Percentiles rank a stretch among this genome's conserved stretches.
Evolutionary conservation across 2,113 vertebrate species (phyloP).

Genomic region (Zosterops borbonicus): DNA sequence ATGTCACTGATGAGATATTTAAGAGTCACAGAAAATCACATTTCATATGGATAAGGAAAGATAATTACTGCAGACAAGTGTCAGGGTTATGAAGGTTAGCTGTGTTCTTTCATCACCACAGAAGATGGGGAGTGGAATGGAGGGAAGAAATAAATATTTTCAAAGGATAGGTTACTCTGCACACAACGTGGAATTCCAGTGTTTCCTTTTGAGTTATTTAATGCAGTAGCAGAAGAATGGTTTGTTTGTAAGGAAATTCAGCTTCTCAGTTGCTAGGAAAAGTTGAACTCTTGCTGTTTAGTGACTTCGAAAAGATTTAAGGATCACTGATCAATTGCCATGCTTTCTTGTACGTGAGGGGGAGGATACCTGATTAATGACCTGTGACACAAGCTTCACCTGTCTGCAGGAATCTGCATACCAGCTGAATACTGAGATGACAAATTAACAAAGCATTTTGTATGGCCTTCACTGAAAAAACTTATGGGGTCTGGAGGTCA

Average conservation of each 20-base stretch:
- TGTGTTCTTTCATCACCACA: background rate
- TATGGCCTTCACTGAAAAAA: background rate
- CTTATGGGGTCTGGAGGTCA: background rate
- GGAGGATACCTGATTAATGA: background rate
- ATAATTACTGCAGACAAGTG: background rate
- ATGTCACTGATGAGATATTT: background rate
- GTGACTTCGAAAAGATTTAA: background rate
- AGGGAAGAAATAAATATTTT: background rate
- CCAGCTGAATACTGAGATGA: background rate
- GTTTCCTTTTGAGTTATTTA: background rate
- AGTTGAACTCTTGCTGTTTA: slow-evolving; percentile 3
- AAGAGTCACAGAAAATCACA: background rate
- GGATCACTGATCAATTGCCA: background rate
- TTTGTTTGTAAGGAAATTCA: slow-evolving; percentile 2
- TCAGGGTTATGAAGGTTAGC: background rate
- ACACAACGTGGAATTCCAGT: background rate
- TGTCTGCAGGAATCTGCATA: background rate
- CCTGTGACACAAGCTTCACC: slow-evolving; percentile 1
- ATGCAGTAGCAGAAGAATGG: background rate
- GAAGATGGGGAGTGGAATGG: background rate
- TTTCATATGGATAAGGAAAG: background rate
- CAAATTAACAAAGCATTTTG: slow-evolving; percentile 13
- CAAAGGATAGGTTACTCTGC: background rate
- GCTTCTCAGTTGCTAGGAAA: background rate
- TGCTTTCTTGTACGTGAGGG: background rate